Conservation (phyloP, 1,140 invertebrate species). For the Capitella teleta region DNA sequence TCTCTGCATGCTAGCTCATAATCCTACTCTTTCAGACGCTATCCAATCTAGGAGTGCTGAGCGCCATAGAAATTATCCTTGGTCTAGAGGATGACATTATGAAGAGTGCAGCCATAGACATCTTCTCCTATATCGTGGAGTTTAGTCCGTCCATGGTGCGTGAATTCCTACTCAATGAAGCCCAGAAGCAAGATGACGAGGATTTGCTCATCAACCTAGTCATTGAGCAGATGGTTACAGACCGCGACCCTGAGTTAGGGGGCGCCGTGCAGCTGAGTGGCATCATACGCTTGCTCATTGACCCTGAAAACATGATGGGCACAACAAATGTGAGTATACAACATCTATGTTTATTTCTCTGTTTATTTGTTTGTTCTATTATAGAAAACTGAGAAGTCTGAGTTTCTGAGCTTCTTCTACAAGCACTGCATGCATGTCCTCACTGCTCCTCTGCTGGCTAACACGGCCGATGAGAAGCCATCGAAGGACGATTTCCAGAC, state of each 20-base stretch:
- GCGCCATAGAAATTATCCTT: constrained; percentile 86
- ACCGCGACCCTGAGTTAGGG: constrained; percentile 69
- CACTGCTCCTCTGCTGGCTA: constrained; percentile 76
- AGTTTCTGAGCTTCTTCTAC: constrained; percentile 98
- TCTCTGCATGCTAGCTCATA: constrained; percentile 29
- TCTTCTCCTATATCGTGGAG: constrained; percentile 95
- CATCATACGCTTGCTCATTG: constrained; percentile 81
- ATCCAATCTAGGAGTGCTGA: constrained; percentile 81
- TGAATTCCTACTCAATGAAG: constrained; percentile 90
- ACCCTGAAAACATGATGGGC: constrained; percentile 94
- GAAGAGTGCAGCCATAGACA: constrained; percentile 90
- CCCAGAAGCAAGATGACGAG: constrained; percentile 71
- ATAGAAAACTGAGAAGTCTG: constrained; percentile 89
- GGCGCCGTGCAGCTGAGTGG: constrained; percentile 91
- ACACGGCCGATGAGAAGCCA: constrained; percentile 76
- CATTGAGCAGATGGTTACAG: constrained; percentile 81
- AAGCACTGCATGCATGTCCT: constrained; percentile 93
- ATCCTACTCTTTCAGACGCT: constrained; percentile 54
- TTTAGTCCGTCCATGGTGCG: constrained; percentile 94
- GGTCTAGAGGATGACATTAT: constrained; percentile 75
- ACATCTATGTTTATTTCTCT: neutral
- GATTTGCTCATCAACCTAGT: constrained; percentile 92
- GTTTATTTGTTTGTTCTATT: constrained; percentile 5
- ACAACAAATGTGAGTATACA: constrained; percentile 56
- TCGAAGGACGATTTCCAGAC: constrained; percentile 89